Percentiles rank a stretch among this genome's conserved stretches.
These are phyloP conservation scores for Blennius ocellaris DNA, from an alignment of 2,113 vertebrate genomes.

Conservation along the genomic window DNA sequence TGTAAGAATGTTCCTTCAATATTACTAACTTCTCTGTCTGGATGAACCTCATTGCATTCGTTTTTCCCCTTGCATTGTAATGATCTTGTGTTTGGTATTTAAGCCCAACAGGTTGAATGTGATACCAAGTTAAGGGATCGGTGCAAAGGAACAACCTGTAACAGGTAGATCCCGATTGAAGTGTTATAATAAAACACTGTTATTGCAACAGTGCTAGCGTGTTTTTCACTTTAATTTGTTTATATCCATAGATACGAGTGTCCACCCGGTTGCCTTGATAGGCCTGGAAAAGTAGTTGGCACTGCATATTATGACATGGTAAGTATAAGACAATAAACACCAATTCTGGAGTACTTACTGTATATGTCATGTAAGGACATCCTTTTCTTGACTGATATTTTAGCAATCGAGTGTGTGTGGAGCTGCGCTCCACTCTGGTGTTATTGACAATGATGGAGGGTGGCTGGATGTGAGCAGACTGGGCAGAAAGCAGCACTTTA, in stretches of 20 bases:
- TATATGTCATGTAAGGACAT: background rate
- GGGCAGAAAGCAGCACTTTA: slow-evolving; percentile 92
- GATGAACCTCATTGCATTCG: background rate
- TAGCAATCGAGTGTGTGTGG: slow-evolving; percentile 98
- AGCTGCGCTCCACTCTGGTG: slow-evolving; percentile 92
- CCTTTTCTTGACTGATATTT: slow-evolving; percentile 3
- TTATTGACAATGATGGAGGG: slow-evolving; percentile 96
- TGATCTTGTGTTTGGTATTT: slow-evolving; percentile 1
- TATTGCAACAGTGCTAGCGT: background rate
- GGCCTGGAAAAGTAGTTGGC: slow-evolving; percentile 92
- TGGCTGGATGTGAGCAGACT: slow-evolving; percentile 96
- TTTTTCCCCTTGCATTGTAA: background rate
- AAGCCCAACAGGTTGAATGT: slow-evolving; percentile 96
- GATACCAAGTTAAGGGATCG: slow-evolving; percentile 93
- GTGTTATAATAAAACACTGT: too few species aligned
- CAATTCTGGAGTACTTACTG: too few species aligned
- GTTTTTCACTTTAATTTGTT: background rate
- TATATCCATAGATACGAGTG: slow-evolving; percentile 91
- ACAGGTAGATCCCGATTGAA: slow-evolving; percentile 84
- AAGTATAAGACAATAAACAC: slow-evolving; percentile 42
- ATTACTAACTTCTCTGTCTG: background rate
- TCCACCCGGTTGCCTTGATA: slow-evolving; percentile 92
- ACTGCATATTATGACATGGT: slow-evolving; percentile 97
- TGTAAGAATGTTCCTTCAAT: slow-evolving; percentile 85
- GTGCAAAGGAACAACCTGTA: slow-evolving; percentile 98